These are phyloP conservation scores for Pomacea canaliculata DNA, from an alignment of 2,888 invertebrate genomes.

Conservation along the genomic window DNA sequence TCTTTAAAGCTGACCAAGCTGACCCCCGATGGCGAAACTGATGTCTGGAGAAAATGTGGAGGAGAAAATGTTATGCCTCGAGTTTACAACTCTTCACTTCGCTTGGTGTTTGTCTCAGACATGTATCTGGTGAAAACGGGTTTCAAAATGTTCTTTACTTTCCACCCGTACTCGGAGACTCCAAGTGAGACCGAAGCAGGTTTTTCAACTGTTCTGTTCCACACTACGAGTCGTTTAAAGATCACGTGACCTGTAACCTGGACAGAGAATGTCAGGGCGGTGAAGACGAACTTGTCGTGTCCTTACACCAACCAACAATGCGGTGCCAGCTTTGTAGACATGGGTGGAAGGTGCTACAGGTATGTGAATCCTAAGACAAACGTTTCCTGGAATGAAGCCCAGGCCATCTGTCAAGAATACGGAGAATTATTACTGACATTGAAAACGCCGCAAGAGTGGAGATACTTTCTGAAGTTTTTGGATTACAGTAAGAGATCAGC, in stretches of 20 bases:
- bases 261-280: background rate
- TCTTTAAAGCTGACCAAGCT: no score
- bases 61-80: background rate
- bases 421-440: no score
- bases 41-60: background rate
- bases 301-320: background rate
- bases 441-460: no score
- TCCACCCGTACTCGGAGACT: background rate
- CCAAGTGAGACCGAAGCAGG: background rate
- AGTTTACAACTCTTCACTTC: background rate
- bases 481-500: no score
- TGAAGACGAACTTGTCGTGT: background rate
- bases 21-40: no score
- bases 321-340: background rate
- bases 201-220: background rate
- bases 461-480: no score
- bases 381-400: no score
- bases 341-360: background rate
- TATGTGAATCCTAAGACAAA: no score
- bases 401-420: no score
- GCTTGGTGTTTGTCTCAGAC: background rate
- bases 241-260: background rate
- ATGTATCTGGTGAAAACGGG: background rate
- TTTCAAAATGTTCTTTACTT: constrained; percentile 3
- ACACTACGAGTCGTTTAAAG: background rate